Percentiles rank a stretch among this genome's conserved stretches.
Conservation (phyloP, 2,113 vertebrate genomes). For the Corythornis cristatus region DNA sequence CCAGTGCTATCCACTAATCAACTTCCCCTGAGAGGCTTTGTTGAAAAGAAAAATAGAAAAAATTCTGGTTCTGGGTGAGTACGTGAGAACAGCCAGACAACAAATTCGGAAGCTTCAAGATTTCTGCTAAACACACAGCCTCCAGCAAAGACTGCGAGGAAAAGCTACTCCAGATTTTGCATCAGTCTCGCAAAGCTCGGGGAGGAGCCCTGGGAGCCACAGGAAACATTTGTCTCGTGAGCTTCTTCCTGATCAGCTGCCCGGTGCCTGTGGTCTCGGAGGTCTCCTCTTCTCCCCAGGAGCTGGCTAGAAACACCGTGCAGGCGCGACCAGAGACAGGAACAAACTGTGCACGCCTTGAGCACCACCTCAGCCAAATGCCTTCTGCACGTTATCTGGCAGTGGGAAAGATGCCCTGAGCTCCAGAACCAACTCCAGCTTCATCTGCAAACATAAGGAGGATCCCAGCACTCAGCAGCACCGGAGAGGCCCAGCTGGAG, state of each 20-base stretch:
- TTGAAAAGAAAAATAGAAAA: not conserved
- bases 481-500: not conserved
- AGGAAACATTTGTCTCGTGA: not conserved
- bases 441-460: fast-evolving
- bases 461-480: not conserved
- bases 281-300: not conserved
- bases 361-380: fast-evolving
- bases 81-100: not conserved
- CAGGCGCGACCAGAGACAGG: fast-evolving
- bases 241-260: fast-evolving
- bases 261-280: fast-evolving
- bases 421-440: not conserved
- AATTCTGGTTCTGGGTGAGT: not conserved
- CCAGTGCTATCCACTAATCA: not conserved
- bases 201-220: not conserved
- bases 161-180: not conserved
- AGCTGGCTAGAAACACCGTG: not conserved
- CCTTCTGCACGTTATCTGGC: fast-evolving
- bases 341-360: fast-evolving
- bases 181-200: fast-evolving
- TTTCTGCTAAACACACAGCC: not conserved
- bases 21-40: not conserved
- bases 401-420: not conserved
- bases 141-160: not conserved
- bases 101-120: not conserved